Base-by-base conservation (phyloP, 2,888 invertebrate species). In the Melieria crassipennis region DNA sequence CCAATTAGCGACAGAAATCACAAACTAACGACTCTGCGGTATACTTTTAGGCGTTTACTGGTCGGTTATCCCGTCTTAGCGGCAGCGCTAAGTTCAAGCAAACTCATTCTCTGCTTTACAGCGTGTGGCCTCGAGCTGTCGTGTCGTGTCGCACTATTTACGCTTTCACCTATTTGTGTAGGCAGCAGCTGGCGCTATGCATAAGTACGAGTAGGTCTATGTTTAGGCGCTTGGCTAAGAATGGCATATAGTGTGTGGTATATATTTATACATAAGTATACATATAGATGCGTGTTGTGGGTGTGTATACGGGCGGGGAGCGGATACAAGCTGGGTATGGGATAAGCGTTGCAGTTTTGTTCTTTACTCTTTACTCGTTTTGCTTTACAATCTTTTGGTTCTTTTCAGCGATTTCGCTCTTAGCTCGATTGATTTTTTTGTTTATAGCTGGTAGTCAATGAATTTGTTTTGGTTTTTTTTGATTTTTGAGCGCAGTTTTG, bases 391-490 rank as follows among this genome's bases (percentile, higher is more conserved):
- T 30, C 1, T 63, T 11, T 46, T 47, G 62, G 57, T 60, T 70
- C 65, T 62, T 61, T 68, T 60, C 45, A 65, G 76, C 75, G 74
- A 69, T 46, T 64, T 68, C 64, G 60, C 13, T 61, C 58, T 42
- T 73, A 74, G 75, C 65, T 74, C 71, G 65, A 69, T 71, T 69
- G 76, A 78, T 73, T 73, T 73, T 63, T 50, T 71, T 72, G n/a
- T n/a, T 66, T 45, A 62, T 48, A 57, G 5, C 9, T 58, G 11
- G 48, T 64, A 76, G 75, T 75, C 76, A 70, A 66, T 71, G 69
- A 70, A 62, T 67, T 47, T 71, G 71, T 73, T 72, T 61, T 16
- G 45, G 7, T 67, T 65, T 45, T 63, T n/a, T 61, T 71, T 67
- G 58, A 11, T 58, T 57, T 66, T 46, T 69, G 10, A 68, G 48